These are phyloP conservation scores for Melieria picta DNA, from an alignment of 2,888 invertebrate genomes.

Conservation along the genomic window DNA sequence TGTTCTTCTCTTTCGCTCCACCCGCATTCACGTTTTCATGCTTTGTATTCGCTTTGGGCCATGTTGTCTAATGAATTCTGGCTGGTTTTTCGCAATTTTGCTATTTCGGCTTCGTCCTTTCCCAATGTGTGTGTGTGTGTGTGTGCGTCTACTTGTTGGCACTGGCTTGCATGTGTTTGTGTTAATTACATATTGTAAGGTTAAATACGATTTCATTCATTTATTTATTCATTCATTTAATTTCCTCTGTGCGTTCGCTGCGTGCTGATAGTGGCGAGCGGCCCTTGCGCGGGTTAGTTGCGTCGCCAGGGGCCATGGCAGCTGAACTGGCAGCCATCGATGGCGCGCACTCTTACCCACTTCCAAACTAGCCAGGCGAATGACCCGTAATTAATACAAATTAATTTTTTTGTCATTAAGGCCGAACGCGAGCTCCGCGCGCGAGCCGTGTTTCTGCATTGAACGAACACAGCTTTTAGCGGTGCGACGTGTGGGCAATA, in stretches of 20 bases:
- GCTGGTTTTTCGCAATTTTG: too few species aligned
- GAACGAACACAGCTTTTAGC: too few species aligned
- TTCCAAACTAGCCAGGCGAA: neutral
- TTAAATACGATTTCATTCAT: slow-evolving; percentile 10
- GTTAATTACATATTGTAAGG: slow-evolving; percentile 9
- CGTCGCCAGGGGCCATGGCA: too few species aligned
- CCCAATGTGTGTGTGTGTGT: neutral
- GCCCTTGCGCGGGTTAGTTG: too few species aligned
- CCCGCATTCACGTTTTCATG: neutral
- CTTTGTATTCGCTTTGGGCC: slow-evolving; percentile 8
- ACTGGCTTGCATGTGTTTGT: neutral
- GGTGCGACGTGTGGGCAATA: too few species aligned
- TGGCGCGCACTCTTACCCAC: neutral
- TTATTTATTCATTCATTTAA: neutral
- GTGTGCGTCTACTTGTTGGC: neutral
- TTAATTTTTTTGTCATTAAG: slow-evolving; percentile 13
- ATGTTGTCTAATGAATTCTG: slow-evolving; percentile 11
- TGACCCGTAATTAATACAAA: slow-evolving; percentile 29
- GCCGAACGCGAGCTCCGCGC: neutral
- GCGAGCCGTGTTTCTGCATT: too few species aligned
- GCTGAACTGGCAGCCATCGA: neutral
- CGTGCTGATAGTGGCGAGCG: neutral
- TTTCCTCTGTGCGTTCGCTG: too few species aligned
- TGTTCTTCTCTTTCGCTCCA: slow-evolving; percentile 4
- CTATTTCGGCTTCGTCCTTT: neutral